Evolutionary conservation across 2,113 vertebrate species (phyloP), one percentile per base, ranked within the genome.

Genomic region (Tenebrosternarchus preto): DNA sequence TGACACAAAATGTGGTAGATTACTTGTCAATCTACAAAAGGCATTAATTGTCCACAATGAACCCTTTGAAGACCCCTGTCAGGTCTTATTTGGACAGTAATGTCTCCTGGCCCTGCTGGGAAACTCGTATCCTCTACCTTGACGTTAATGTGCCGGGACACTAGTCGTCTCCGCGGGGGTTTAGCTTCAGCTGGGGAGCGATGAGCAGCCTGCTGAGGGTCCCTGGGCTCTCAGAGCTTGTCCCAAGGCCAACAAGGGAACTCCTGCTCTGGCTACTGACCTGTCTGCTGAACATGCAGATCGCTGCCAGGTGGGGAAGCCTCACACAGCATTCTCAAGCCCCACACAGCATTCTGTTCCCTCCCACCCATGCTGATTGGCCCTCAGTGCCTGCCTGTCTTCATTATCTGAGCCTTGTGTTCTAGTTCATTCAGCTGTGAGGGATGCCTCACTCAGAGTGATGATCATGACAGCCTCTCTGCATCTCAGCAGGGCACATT

Each of bases 71-170:
- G 1, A 12, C 43, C n/a, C 61, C 63, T 73, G 64, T 59, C 33
- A 43, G 1, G 43, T 50, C 43, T 50, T 12, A 50, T 50, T 50
- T 50, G 43, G 43, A 9, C 43, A 50, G 15, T 50, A 12, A 50
- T 12, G 43, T 50, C 43, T 50, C 43, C 43, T 15, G 43, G 12
- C 43, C 43, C 12, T 50, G 9, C 43, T 15, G 74, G 85, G 68
- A 31, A 78, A 17, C 84, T 88, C 77, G 8, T 43, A 81, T 73
- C 55, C 82, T 59, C 75, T 63, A 50, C 12, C 39, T 82, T 90
- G 84, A 88, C 79, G 56, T 77, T 85, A 84, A 86, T 77, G 19
- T 76, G 31, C 81, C 82, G 82, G 87, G 29, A 84, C 16, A 22
- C 6, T 8, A n/a, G 82, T 85, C 55, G 82, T 88, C 87, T 77